Conservation (phyloP, 1,140 invertebrate species). For the Apis cerana region DNA sequence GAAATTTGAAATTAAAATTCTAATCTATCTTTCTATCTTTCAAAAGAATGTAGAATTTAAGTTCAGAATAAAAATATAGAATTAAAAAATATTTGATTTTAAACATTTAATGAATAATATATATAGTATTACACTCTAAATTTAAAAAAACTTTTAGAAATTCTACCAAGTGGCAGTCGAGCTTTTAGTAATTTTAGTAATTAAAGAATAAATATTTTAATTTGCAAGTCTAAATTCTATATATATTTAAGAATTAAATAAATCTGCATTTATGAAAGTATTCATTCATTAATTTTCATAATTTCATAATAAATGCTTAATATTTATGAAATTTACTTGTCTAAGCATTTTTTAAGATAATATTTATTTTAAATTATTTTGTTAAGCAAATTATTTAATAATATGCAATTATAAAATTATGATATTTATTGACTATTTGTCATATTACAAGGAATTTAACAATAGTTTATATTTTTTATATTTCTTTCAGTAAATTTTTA, state of each 20-base stretch:
- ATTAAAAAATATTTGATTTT: not conserved
- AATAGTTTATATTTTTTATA: constrained; percentile 21
- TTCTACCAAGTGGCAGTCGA: constrained; percentile 55
- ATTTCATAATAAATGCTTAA: constrained; percentile 5
- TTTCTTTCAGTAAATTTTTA: constrained; percentile 13
- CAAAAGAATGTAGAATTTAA: not conserved
- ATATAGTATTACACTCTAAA: not conserved
- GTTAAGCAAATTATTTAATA: constrained; percentile 37
- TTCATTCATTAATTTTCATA: not conserved
- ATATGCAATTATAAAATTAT: constrained; percentile 40
- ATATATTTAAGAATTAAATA: constrained; percentile 8
- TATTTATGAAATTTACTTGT: constrained; percentile 23
- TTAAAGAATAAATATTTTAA: constrained; percentile 7
- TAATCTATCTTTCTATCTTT: not conserved
- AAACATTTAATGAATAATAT: not conserved
- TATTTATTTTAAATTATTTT: not conserved
- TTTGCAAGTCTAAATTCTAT: not conserved
- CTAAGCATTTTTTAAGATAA: constrained; percentile 33
- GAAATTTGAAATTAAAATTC: not conserved
- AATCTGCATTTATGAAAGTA: not conserved
- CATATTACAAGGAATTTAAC: constrained; percentile 46
- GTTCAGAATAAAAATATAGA: not conserved
- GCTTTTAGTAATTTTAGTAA: not conserved
- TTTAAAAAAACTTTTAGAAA: not conserved
- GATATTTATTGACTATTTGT: constrained; percentile 44